phyloP scores from a whole-genome alignment of 1,140 invertebrate species.

The Phenacoccus solenopsis region DNA sequence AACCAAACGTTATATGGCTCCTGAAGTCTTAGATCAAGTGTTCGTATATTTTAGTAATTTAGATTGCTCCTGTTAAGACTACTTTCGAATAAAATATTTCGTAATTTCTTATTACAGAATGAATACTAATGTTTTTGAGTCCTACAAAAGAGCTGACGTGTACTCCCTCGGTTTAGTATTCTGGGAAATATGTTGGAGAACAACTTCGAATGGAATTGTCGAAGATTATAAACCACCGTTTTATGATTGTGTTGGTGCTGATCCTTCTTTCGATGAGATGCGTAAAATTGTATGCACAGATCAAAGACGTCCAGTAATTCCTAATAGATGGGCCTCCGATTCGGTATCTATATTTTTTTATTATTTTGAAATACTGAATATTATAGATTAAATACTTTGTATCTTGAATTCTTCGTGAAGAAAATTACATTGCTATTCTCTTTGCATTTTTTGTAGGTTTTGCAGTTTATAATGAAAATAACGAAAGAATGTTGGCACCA shows the following conservation, averaged over 20 bases:
- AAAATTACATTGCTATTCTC: background rate
- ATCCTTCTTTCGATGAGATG: constrained; percentile 92
- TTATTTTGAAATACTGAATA: background rate
- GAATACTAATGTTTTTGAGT: constrained; percentile 72
- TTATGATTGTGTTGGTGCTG: constrained; percentile 70
- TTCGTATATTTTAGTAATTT: background rate
- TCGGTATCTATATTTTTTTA: constrained; percentile 39
- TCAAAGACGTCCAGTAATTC: constrained; percentile 63
- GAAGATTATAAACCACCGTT: constrained; percentile 75
- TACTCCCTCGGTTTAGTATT: constrained; percentile 81
- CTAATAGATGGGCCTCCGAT: constrained; percentile 67
- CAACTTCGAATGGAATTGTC: constrained; percentile 35
- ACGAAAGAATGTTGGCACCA: constrained; percentile 94
- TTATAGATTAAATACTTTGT: background rate
- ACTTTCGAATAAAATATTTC: background rate
- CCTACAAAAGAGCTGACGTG: constrained; percentile 75
- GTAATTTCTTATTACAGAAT: constrained; percentile 32
- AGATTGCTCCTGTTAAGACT: background rate
- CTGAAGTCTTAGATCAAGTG: constrained; percentile 85
- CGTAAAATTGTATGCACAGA: constrained; percentile 80
- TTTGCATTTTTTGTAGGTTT: constrained; percentile 20
- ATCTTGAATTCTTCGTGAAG: background rate
- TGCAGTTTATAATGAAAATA: constrained; percentile 39
- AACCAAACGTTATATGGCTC: constrained; percentile 85
- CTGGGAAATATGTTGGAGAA: constrained; percentile 78